Evolutionary conservation across 30 jellyfish, hydroid and myxozoan species (phyloP), one percentile per base, ranked within the genome.

Genomic region (Pelagia noctiluca): DNA sequence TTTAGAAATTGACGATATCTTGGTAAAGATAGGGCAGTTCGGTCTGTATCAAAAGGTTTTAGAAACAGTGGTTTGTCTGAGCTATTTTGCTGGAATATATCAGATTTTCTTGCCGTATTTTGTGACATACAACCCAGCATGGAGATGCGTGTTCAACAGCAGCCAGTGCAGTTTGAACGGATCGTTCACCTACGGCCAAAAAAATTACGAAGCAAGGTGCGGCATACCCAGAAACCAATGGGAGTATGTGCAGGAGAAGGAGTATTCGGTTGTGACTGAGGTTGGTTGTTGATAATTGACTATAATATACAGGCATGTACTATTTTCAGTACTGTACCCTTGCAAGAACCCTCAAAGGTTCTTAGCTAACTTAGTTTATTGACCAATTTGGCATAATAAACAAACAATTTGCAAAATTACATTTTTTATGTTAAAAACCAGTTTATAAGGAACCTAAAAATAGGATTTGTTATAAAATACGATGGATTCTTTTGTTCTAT

Each of bases 231-330:
- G 97, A 50, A 18, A 87, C 18, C 95, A 85, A 25, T 90, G 97
- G 97, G 90, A 75, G 53, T 90, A 30, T 66, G 71, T 73, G 8
- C 83, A 78, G 28, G 75, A 78, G 32, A 60, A 83, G 35, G 80
- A 66, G 0, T 90, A 72, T 71, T 90, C 97, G 18, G 80, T 90
- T 7, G 97, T 90, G 1, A 90, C 97, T 8, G 94, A 90, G 97
- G 97, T 90, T 54, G 8, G 37, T 2, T 5, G 16, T 19, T 49
- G 4, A 8, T 34, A 3, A 34, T 52, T 50, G n/a, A n/a, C n/a
- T n/a, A n/a, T n/a, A n/a, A n/a, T n/a, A n/a, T n/a, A n/a, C n/a
- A n/a, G n/a, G n/a, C n/a, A n/a, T n/a, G n/a, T n/a, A n/a, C n/a
- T n/a, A n/a, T n/a, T n/a, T n/a, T n/a, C n/a, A n/a, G n/a, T n/a